Evolutionary conservation across 1,140 invertebrate species (phyloP), one percentile per base, ranked within the genome.

Genomic region (Antheraea mylitta): DNA sequence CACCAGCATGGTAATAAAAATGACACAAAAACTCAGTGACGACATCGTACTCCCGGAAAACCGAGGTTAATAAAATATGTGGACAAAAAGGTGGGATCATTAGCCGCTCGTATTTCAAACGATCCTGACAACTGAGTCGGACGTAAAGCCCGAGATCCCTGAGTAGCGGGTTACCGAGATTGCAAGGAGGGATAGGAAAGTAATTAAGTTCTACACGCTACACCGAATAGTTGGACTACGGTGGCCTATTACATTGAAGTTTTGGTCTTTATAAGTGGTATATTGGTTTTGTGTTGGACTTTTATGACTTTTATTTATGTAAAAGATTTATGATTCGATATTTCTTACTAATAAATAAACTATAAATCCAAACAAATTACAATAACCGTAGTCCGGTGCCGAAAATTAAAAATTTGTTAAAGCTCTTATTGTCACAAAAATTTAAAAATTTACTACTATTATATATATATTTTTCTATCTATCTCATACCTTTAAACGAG

Each of bases 161-260:
- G 38, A 42, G 38, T 42, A 42, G 8, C 45, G 11, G 45, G 45
- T 53, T 53, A 53, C 45, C 6, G 45, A 53, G 45, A 53, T 53
- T 53, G 45, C 45, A 6, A 53, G 45, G 10, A 42, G 38, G 45
- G 45, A 16, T 53, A 16, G 45, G 45, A 53, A 53, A 53, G 11
- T 53, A 53, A 53, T 53, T 53, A 53, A 53, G 45, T 53, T n/a
- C 45, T 53, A 16, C 45, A 53, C 45, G 45, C 45, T 16, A 53
- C 45, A 53, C 16, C 45, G 45, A 53, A 53, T 53, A 53, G 45
- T 53, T 13, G 11, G 16, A 16, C 45, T 53, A 53, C 5, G 45
- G 45, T 16, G 16, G 11, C 11, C 16, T 53, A 53, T 6, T 53
- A 16, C 9, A 53, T 13, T 53, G 45, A 53, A 53, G 45, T 53